Base-by-base conservation (phyloP, 2,888 invertebrate genomes). In the Zaprionus bogoriensis region DNA sequence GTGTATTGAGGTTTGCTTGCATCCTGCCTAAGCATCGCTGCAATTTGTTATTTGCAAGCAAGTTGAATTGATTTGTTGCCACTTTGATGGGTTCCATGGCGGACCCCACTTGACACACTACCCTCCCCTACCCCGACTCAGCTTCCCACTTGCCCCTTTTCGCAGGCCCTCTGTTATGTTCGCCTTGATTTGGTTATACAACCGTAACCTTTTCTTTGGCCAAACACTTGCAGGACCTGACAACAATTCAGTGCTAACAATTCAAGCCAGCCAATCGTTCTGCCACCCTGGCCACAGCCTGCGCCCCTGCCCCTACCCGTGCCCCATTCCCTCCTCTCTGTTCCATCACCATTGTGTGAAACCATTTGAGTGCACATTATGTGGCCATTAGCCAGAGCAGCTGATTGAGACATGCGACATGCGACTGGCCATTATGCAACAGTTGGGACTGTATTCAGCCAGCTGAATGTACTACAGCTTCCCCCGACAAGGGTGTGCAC, bases 31-130 rank as follows among this genome's bases (percentile, higher is more conserved):
- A 20, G 28, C 38, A 36, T 54, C 41, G 22, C 38, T 55, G 54
- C 64, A 67, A 32, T 67, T 51, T 51, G 30, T 59, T 71, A 52
- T 55, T 48, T 57, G 67, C 41, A 57, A 64, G 64, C 44, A 57
- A 72, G 42, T 72, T 72, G 54, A 68, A 64, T 72, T 72, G 60
- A 60, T 68, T 67, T 59, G 67, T 55, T 55, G 52, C 39, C 55
- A 17, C 50, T 52, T 67, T 54, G 53, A 54, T 58, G 50, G 53
- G 22, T 25, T 28, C 47, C 54, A 17, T 9, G 9, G 7, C 14
- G 12, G 10, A 30, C 30, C 27, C 19, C 9, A 17, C 4, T 17
- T 17, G 4, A 4, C 30, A 9, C 12, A 5, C 30, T 14, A 27
- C 22, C 6, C 12, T 12, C 3, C 4, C n/a, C 10, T 2, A 4